phyloP scores from a whole-genome alignment of 2,888 invertebrate genomes.

The Brachynemurus nebulosus region DNA sequence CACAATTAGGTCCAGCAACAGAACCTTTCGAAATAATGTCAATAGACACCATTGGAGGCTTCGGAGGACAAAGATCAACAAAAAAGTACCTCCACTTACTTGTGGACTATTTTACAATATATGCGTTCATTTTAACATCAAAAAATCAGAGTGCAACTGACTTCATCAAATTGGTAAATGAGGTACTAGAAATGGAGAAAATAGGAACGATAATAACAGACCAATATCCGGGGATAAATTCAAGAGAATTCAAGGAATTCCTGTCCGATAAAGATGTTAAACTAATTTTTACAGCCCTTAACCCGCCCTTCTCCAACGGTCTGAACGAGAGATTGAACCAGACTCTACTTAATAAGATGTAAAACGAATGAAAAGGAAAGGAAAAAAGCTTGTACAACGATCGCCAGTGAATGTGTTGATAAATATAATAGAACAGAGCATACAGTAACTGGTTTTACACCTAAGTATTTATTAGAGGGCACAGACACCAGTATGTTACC shows the following conservation, averaged over 20 bases:
- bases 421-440: conserved; percentile 23
- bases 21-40: conserved; percentile 22
- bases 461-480: conserved; percentile 16
- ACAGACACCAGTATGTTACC: conserved; percentile 13
- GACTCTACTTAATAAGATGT: not conserved
- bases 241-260: conserved; percentile 22
- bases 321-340: conserved; percentile 1
- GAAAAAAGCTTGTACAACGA: not conserved
- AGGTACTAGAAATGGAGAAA: conserved; percentile 14
- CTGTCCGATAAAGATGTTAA: conserved; percentile 15
- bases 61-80: conserved; percentile 18
- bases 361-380: not conserved
- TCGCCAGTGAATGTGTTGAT: conserved; percentile 9
- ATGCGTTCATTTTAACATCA: conserved; percentile 20
- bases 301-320: conserved; percentile 13
- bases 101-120: conserved; percentile 22
- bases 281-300: conserved; percentile 16
- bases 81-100: conserved; percentile 23
- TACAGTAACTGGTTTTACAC: conserved; percentile 17
- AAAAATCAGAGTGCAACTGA: conserved; percentile 19
- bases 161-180: conserved; percentile 19
- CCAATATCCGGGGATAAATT: conserved; percentile 24
- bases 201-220: conserved; percentile 22
- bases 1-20: conserved; percentile 21
- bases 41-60: conserved; percentile 23